A percentile compares a stretch with the other conserved stretches of the same genome.
phyloP scores from a whole-genome alignment of 2,113 vertebrate species.

The Cavia porcellus region DNA sequence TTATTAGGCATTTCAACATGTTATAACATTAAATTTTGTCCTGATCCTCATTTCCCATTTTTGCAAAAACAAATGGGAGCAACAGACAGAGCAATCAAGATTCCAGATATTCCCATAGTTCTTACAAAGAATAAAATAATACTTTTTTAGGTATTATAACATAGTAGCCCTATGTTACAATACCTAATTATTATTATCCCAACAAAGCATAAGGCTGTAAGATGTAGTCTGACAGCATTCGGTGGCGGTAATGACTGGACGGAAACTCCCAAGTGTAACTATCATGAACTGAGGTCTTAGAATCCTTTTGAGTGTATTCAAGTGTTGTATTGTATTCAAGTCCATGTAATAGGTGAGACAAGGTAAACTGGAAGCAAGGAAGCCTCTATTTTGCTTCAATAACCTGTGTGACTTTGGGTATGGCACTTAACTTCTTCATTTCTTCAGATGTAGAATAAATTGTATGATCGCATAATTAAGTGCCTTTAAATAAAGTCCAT shows the following conservation, averaged over 20 bases:
- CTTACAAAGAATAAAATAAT: background rate
- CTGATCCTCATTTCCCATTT: background rate
- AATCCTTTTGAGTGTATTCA: background rate
- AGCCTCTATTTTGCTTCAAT: background rate
- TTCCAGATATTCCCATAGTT: background rate
- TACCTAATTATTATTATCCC: background rate
- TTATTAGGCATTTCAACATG: background rate
- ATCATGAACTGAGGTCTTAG: background rate
- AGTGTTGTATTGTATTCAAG: background rate
- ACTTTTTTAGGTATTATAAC: background rate
- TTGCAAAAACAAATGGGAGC: background rate
- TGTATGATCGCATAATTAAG: background rate
- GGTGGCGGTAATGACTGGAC: background rate
- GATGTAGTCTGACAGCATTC: background rate
- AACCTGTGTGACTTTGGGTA: background rate
- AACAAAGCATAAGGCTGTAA: background rate
- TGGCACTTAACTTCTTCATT: background rate
- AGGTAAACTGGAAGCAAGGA: background rate
- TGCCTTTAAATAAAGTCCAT: background rate
- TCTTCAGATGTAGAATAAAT: constrained; percentile 14
- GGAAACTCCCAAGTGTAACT: background rate
- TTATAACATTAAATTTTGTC: background rate
- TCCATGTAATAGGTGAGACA: background rate
- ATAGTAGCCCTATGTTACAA: background rate
- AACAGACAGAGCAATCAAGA: too few relatives aligned